A percentile compares a stretch with the other conserved stretches of the same genome.
phyloP scores from a whole-genome alignment of 30 jellyfish, hydroid and myxozoan genomes.

The Pseudorhiza aurosa region DNA sequence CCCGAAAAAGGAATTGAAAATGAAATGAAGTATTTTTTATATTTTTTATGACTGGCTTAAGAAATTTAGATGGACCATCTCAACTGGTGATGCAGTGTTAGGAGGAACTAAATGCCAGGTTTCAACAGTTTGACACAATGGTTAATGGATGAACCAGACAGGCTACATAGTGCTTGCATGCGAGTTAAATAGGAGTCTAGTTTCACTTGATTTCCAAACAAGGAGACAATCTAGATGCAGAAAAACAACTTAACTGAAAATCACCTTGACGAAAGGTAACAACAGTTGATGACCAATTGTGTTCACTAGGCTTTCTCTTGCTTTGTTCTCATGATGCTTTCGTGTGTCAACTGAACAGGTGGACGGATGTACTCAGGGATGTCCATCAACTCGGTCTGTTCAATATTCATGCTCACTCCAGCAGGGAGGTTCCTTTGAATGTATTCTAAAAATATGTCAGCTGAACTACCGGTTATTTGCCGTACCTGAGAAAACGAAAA shows the following conservation, averaged over 20 bases:
- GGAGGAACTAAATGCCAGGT: too few species aligned
- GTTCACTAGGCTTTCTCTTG: conserved; percentile 9
- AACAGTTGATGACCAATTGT: neutral
- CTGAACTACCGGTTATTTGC: conserved; percentile 84
- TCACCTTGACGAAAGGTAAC: neutral
- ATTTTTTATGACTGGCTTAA: too few species aligned
- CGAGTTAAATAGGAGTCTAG: too few species aligned
- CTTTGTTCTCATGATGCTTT: conserved; percentile 14
- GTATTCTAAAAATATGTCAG: conserved; percentile 84
- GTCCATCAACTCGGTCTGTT: conserved; percentile 79
- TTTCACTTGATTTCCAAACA: too few species aligned
- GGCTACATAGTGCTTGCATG: too few species aligned
- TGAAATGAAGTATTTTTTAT: too few species aligned
- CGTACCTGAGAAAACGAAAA: conserved; percentile 41
- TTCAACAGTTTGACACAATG: too few species aligned
- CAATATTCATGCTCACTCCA: conserved; percentile 96
- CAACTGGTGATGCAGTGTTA: too few species aligned
- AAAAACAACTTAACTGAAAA: neutral
- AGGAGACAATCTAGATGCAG: neutral
- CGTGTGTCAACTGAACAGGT: conserved; percentile 51
- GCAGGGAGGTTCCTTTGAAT: conserved; percentile 94
- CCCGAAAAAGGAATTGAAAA: too few species aligned
- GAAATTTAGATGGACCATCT: too few species aligned
- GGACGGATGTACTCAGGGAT: conserved; percentile 84
- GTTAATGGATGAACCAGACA: too few species aligned